Conservation (phyloP, 1,140 invertebrate genomes). For the Nymphalis io region DNA sequence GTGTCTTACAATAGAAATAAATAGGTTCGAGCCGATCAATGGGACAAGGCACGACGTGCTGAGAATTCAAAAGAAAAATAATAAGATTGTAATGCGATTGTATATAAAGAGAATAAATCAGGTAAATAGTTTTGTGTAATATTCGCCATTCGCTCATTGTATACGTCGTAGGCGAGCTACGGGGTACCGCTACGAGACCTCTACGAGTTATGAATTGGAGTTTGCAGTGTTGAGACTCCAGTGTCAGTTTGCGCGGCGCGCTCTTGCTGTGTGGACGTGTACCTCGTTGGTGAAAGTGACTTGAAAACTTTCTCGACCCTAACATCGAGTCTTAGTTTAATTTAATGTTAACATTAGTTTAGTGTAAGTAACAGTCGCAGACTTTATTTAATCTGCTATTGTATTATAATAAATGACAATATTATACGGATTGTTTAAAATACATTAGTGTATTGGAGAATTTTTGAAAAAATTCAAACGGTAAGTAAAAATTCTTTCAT, state of each 20-base stretch:
- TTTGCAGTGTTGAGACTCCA: not conserved
- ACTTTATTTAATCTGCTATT: not conserved
- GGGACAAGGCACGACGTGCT: slow-evolving; percentile 10
- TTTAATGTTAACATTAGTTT: not conserved
- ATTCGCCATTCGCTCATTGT: not conserved
- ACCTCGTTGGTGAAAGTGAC: not conserved
- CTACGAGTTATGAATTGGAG: slow-evolving; percentile 13
- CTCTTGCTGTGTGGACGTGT: slow-evolving; percentile 15
- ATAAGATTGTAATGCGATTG: slow-evolving; percentile 8
- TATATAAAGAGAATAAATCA: slow-evolving; percentile 5
- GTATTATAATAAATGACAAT: not conserved
- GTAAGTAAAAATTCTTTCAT: not conserved
- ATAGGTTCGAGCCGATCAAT: slow-evolving; percentile 3
- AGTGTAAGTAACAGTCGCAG: not conserved
- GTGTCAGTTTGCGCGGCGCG: slow-evolving; percentile 28
- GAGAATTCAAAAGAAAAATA: slow-evolving; percentile 16
- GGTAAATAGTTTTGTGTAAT: not conserved
- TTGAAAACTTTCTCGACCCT: slow-evolving; percentile 13
- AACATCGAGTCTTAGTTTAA: not conserved
- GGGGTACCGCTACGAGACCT: slow-evolving; percentile 15
- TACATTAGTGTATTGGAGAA: not conserved
- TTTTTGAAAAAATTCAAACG: not conserved
- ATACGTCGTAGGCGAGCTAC: slow-evolving; percentile 4
- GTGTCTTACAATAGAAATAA: not conserved
- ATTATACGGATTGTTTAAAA: not conserved